Base-by-base conservation (phyloP, 2,797 vertebrate species). In the Hoplostethus atlanticus region DNA sequence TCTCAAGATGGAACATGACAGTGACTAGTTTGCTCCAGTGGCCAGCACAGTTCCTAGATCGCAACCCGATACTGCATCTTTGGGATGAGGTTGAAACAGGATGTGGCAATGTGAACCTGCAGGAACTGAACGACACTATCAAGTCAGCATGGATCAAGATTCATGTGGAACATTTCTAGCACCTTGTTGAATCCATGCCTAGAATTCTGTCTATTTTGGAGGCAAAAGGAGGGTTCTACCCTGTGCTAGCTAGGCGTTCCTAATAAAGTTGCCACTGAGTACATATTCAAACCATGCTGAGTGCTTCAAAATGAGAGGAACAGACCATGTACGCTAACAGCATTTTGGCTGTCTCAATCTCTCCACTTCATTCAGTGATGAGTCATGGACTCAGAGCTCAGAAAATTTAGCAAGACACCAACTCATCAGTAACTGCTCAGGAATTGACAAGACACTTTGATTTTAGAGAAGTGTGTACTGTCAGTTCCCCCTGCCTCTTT, bases 371-470 rank as follows among this genome's bases (percentile, higher is more conserved):
- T 60, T 66, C 66, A 77, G 51, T 21, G 54, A 61, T 47, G 76
- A 60, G 63, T 4, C 28, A 12, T 30, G 53, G 38, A n/a, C 40
- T 83, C 65, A 70, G 69, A 89, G 81, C 68, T 81, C 58, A 63
- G 60, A 70, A 73, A 71, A 87, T 78, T 62, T 36, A 64, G 48
- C 47, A 53, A 68, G 79, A 85, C 55, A 36, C 47, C 50, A 53
- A 50, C 73, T 73, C 57, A 70, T 79, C 84, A 75, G 44, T 31
- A 44, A 40, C 54, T 73, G 68, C 70, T 54, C 68, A 38, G 16
- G 44, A 66, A 55, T 25, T 65, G 55, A 66, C 40, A 40, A 42
- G n/a, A 54, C 17, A 31, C 67, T 87, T 77, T 77, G 66, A 87
- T 76, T 81, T 69, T 10, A 47, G 53, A 73, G 71, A 73, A 9